Evolutionary conservation across 2,113 vertebrate genomes (phyloP), one percentile per base, ranked within the genome.

Genomic region (Oryzias melastigma): DNA sequence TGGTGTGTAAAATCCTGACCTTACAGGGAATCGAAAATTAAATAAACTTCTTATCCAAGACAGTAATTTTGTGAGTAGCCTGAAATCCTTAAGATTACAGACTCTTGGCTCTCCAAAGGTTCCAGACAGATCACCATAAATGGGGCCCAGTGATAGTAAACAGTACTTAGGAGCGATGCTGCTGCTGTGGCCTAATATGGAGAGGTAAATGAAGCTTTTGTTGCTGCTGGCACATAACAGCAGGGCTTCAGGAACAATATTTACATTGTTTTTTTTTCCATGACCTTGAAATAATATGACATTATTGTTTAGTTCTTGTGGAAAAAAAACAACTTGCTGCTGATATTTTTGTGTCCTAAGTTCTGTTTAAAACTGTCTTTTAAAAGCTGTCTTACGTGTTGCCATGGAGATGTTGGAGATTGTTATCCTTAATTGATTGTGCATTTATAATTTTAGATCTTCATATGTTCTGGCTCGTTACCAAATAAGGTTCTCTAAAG

Each of bases 51-150:
- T 88, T 80, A 78, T 64, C 85, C 77, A 60, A 80, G 77, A 68
- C 74, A 68, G 59, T 66, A 13, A 75, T 81, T 86, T 83, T 75
- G 58, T 3, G 55, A 83, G 71, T 77, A 63, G 70, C 62, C 51
- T 17, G 22, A 75, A 75, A 69, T 84, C 64, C 68, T 58, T 2
- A 10, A 82, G 62, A 85, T 84, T 68, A 77, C 65, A 83, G 78
- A 68, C 76, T 77, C 24, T 3, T 49, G 5, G 49, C 68, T 74
- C 69, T 42, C 17, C 62, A 72, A 19, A 72, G 65, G 58, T 68
- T 78, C 68, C 53, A 52, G 63, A 52, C 58, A 6, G 57, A 62
- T 85, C 71, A 51, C 83, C 83, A 78, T 84, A 86, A 85, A 88
- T 78, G 78, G 86, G 77, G 72, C 24, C 35, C 19, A 60, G 73